Evolutionary conservation across 2,888 invertebrate species (phyloP).

Genomic region (Diachrysia chrysitis): DNA sequence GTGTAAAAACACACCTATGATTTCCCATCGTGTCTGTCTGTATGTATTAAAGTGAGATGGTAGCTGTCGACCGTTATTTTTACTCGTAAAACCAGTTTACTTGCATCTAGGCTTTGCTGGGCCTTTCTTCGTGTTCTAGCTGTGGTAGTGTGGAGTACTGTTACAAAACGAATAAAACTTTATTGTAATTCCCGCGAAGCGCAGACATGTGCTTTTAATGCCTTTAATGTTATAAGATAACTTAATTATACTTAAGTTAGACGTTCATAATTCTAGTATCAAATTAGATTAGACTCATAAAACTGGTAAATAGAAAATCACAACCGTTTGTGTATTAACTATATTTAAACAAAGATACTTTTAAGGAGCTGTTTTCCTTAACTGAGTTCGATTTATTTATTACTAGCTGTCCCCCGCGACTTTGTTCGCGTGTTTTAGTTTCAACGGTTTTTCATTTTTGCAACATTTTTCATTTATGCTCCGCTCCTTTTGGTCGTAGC

Average conservation of each 20-base stretch:
- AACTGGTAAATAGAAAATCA: too few relatives aligned
- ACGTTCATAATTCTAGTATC: too few relatives aligned
- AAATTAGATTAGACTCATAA: too few relatives aligned
- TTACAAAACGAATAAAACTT: constrained; percentile 4
- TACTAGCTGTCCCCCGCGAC: too few relatives aligned
- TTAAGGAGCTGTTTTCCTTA: not conserved
- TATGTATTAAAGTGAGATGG: not conserved
- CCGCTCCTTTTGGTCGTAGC: too few relatives aligned
- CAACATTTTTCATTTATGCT: too few relatives aligned
- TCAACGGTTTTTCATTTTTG: too few relatives aligned
- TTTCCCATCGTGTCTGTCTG: not conserved
- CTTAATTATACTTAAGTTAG: too few relatives aligned
- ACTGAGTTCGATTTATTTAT: too few relatives aligned
- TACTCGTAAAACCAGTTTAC: not conserved
- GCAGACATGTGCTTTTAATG: not conserved
- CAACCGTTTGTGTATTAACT: too few relatives aligned
- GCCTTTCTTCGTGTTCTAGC: not conserved
- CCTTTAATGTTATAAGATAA: too few relatives aligned
- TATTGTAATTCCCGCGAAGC: not conserved
- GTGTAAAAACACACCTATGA: not conserved
- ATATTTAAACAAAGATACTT: not conserved
- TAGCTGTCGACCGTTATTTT: not conserved
- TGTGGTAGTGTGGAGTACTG: not conserved
- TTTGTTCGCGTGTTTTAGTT: too few relatives aligned
- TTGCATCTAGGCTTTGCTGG: not conserved